Evolutionary conservation across 2,797 vertebrate species (phyloP).

Genomic region (Geotrypetes seraphini): DNA sequence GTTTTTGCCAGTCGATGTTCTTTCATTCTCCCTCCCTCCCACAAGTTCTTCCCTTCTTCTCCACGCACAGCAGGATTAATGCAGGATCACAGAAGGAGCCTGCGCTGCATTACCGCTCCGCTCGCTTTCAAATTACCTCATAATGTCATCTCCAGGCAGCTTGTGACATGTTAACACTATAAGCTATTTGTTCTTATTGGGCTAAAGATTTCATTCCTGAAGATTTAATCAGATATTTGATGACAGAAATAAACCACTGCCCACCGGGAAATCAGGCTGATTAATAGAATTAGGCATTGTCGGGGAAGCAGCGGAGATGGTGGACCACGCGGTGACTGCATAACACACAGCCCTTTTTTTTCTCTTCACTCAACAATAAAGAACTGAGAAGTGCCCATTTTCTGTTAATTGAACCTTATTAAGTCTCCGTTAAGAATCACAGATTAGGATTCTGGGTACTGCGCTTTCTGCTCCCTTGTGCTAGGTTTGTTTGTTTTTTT

Average conservation of each 20-base stretch:
- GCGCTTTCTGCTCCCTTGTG: neutral
- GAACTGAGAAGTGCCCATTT: neutral
- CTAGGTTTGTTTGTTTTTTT: neutral
- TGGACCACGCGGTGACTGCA: constrained; percentile 29
- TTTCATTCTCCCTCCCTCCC: constrained; percentile 47
- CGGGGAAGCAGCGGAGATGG: constrained; percentile 50
- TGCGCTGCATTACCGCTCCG: constrained; percentile 75
- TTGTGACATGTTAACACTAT: constrained; percentile 77
- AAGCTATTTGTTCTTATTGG: constrained; percentile 67
- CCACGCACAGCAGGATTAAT: constrained; percentile 79
- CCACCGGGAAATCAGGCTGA: constrained; percentile 76
- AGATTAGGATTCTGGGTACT: neutral
- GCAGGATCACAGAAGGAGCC: constrained; percentile 81
- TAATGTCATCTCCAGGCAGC: constrained; percentile 72
- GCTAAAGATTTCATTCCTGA: constrained; percentile 73
- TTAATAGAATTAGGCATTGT: constrained; percentile 71
- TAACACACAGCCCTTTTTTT: constrained; percentile 27
- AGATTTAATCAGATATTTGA: constrained; percentile 83
- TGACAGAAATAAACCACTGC: constrained; percentile 79
- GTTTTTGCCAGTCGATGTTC: constrained; percentile 80
- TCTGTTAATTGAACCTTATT: neutral
- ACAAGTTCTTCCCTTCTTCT: constrained; percentile 52
- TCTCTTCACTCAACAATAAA: constrained; percentile 7
- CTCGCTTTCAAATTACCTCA: constrained; percentile 84
- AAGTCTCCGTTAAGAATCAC: neutral